Conservation (phyloP, 1,140 invertebrate species). For the Drosophila melanogaster region DNA sequence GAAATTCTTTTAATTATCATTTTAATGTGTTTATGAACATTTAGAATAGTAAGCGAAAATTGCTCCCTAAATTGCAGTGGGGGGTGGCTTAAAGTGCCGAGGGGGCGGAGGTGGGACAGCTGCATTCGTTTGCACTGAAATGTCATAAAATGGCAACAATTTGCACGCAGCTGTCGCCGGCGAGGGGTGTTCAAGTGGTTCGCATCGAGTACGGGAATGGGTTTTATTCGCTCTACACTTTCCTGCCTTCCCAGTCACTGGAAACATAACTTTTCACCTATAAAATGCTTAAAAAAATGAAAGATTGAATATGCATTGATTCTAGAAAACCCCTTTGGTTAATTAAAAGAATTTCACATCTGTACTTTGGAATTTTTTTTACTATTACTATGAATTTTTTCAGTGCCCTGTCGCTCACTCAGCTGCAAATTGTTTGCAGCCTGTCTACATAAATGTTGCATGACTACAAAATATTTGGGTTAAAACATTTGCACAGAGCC, state of each 20-base stretch:
- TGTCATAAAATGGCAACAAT: slow-evolving; percentile 58
- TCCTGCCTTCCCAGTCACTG: background rate
- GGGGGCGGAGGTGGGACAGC: slow-evolving; percentile 39
- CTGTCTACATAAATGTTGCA: slow-evolving; percentile 72
- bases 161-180: slow-evolving; percentile 55
- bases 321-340: too few relatives aligned
- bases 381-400: slow-evolving; percentile 33
- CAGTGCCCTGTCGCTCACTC: slow-evolving; percentile 19
- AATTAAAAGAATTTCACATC: background rate
- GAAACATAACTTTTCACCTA: slow-evolving; percentile 1
- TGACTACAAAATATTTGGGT: slow-evolving; percentile 83
- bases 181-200: slow-evolving; percentile 42
- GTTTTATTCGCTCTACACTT: background rate
- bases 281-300: background rate
- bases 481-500: slow-evolving; percentile 70
- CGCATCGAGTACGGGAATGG: slow-evolving; percentile 17
- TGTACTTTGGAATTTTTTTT: too few relatives aligned
- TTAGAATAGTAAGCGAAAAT: slow-evolving; percentile 76
- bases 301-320: too few relatives aligned
- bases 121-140: slow-evolving; percentile 51
- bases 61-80: slow-evolving; percentile 60
- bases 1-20: slow-evolving; percentile 78
- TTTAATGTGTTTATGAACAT: slow-evolving; percentile 82
- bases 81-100: background rate
- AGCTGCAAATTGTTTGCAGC: slow-evolving; percentile 49